Conservation (phyloP, 2,888 invertebrate species). For the Cephus runcator region DNA sequence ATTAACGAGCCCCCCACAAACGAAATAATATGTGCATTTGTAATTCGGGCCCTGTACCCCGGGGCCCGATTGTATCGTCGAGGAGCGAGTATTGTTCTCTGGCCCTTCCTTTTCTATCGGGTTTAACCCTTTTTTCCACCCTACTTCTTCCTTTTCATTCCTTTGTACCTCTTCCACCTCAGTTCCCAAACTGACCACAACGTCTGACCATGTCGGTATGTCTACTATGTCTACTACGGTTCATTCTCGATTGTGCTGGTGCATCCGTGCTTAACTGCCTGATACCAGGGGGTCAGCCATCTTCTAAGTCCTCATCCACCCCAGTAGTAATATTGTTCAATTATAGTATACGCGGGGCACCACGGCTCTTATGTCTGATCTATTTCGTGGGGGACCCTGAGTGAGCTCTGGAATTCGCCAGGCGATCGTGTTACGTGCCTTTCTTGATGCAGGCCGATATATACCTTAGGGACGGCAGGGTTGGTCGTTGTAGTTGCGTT, state of each 20-base stretch:
- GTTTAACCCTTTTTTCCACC: conserved; percentile 1
- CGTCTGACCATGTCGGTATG: neutral
- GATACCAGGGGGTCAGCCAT: neutral
- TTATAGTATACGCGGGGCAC: neutral
- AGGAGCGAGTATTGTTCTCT: conserved; percentile 23
- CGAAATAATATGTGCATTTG: conserved; percentile 26
- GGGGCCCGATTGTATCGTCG: conserved; percentile 25
- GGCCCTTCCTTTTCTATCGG: conserved; percentile 8
- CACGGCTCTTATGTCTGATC: neutral
- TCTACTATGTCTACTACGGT: neutral
- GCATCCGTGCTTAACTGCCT: neutral
- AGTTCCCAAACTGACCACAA: neutral
- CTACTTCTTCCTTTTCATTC: conserved; percentile 11
- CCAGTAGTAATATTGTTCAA: neutral
- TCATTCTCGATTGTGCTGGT: neutral
- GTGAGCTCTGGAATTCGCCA: neutral
- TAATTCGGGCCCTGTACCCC: conserved; percentile 25
- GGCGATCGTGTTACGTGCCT: neutral
- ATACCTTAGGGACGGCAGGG: neutral
- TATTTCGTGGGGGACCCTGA: neutral
- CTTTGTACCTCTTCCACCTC: neutral
- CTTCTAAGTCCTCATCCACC: neutral
- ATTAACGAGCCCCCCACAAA: conserved; percentile 21
- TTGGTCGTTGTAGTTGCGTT: neutral
- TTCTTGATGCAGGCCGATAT: neutral